Evolutionary conservation across 2,888 invertebrate genomes (phyloP).

Genomic region (Galerucella calmariensis): DNA sequence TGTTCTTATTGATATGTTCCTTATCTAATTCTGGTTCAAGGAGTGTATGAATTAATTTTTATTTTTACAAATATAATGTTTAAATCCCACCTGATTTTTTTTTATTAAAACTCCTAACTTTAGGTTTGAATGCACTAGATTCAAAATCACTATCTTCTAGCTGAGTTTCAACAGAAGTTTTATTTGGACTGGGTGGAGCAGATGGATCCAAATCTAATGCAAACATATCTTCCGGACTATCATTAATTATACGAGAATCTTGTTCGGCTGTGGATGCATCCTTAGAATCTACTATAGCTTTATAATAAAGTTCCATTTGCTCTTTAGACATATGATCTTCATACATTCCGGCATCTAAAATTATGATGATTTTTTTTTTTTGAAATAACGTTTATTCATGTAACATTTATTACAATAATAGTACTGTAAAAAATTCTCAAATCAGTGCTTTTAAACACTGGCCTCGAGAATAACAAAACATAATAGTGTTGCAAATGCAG

Average conservation of each 20-base stretch:
- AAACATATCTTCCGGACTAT: conserved; percentile 33
- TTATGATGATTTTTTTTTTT: no score
- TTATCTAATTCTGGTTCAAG: conserved; percentile 19
- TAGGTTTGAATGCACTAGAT: conserved; percentile 20
- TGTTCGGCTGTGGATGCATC: conserved; percentile 37
- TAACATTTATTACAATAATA: no score
- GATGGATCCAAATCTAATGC: background rate
- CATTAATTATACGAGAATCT: conserved; percentile 39
- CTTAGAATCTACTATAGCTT: conserved; percentile 44
- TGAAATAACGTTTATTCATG: no score
- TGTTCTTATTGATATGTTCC: conserved; percentile 20
- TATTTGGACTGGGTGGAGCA: background rate
- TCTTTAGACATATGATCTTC: conserved; percentile 44
- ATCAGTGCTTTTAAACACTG: no score
- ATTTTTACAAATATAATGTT: background rate
- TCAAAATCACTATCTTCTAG: background rate
- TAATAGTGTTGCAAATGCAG: no score
- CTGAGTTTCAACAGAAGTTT: background rate
- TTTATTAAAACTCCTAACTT: conserved; percentile 9
- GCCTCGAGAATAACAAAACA: no score
- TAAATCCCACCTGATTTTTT: background rate
- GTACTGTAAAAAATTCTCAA: no score
- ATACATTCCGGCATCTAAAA: conserved; percentile 45
- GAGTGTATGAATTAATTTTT: background rate
- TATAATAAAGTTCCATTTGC: conserved; percentile 37